Percentiles rank a stretch among this genome's conserved stretches.
Evolutionary conservation across 2,888 invertebrate species (phyloP).

Genomic region (Strigamia transsilvanica): DNA sequence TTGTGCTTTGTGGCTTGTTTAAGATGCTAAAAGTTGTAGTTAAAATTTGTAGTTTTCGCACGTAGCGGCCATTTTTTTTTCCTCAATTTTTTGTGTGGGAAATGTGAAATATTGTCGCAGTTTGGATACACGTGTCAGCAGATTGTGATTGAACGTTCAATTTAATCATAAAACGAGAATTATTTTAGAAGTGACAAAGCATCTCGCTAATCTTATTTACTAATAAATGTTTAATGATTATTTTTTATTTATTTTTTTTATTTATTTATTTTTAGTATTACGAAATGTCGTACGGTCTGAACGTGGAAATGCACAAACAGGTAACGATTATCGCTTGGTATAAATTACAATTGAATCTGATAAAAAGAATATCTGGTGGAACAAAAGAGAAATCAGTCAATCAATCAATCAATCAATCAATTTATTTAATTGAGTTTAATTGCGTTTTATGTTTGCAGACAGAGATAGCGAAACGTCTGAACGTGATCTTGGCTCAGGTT

Average conservation of each 20-base stretch:
- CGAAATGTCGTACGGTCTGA: conserved; percentile 95
- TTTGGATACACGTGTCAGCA: neutral
- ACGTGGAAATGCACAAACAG: conserved; percentile 97
- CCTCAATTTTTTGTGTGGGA: neutral
- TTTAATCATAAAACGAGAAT: conserved; percentile 65
- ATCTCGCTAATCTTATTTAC: no score
- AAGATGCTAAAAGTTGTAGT: no score
- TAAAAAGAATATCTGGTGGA: no score
- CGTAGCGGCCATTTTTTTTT: neutral
- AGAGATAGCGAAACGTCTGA: conserved; percentile 96
- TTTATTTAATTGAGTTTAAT: no score
- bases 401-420: no score
- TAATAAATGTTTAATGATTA: no score
- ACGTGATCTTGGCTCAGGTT: conserved; percentile 94
- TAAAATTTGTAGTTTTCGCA: no score
- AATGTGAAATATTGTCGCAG: neutral
- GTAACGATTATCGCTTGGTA: conserved; percentile 66
- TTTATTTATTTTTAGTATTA: conserved; percentile 80
- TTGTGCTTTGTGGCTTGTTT: conserved; percentile 59
- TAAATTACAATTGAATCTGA: no score
- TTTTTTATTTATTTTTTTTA: no score
- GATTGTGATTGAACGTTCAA: conserved; percentile 77
- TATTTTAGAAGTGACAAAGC: no score
- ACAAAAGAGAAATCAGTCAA: conserved; percentile 66
- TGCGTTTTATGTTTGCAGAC: conserved; percentile 80